Conservation (phyloP, 2,888 invertebrate species). For the Lepidochitona cinerea region DNA sequence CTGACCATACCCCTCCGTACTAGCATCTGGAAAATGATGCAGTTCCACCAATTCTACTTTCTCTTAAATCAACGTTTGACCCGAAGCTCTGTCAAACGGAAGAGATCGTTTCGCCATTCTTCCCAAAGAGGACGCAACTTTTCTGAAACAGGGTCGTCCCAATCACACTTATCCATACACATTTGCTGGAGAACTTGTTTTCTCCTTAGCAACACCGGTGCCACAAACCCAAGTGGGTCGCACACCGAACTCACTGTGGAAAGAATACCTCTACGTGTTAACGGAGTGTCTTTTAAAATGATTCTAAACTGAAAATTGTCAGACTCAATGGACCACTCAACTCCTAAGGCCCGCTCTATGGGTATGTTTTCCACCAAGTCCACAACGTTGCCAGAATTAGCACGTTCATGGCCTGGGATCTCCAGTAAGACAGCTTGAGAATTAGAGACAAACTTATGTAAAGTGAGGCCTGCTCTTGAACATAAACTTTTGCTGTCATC, state of each 20-base stretch:
- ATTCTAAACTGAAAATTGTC: constrained; percentile 29
- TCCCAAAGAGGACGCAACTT: constrained; percentile 13
- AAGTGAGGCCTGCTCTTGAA: too few species aligned
- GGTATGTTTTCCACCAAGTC: not conserved
- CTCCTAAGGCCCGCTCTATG: constrained; percentile 30
- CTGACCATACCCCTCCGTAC: not conserved
- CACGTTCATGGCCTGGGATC: too few species aligned
- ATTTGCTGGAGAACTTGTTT: constrained; percentile 26
- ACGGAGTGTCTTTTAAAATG: too few species aligned
- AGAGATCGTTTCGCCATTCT: constrained; percentile 9
- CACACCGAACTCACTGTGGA: constrained; percentile 30
- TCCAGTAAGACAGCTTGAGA: too few species aligned
- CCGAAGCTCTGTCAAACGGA: not conserved
- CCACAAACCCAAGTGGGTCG: constrained; percentile 35
- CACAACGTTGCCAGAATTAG: not conserved
- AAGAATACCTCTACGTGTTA: constrained; percentile 27
- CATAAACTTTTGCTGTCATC: too few species aligned
- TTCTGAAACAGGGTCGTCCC: constrained; percentile 31
- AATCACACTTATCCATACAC: constrained; percentile 16
- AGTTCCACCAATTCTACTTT: constrained; percentile 3
- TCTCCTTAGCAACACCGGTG: too few species aligned
- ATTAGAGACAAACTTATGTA: too few species aligned
- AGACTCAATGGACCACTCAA: constrained; percentile 30
- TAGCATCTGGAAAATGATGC: constrained; percentile 29
- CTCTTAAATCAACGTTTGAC: constrained; percentile 11